These are phyloP conservation scores for Baryphthengus martii DNA, from an alignment of 2,113 vertebrate species.

Conservation along the genomic window DNA sequence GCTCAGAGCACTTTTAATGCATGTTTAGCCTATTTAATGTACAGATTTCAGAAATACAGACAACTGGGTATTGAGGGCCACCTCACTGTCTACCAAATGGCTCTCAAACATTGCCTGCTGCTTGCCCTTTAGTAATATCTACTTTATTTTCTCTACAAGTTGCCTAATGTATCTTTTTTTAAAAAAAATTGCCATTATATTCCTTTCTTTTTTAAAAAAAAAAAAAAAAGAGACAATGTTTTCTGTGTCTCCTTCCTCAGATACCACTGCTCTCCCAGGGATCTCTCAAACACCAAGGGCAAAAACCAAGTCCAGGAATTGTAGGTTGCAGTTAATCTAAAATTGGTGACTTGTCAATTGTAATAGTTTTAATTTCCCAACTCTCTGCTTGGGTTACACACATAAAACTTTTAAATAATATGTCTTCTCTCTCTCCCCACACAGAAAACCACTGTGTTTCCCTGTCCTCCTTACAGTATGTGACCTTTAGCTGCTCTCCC, in stretches of 20 bases:
- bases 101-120: not conserved
- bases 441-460: conserved; percentile 17
- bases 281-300: conserved; percentile 17
- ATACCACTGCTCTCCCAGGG: not conserved
- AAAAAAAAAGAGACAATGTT: not conserved
- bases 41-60: not conserved
- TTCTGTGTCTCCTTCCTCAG: conserved; percentile 7
- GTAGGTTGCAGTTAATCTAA: conserved; percentile 46
- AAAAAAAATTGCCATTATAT: not conserved
- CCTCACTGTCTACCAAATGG: not conserved
- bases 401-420: conserved; percentile 36
- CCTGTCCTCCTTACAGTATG: not conserved
- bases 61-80: not conserved
- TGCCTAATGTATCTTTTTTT: not conserved
- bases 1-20: not conserved
- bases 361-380: conserved; percentile 57
- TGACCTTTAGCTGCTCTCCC: conserved; percentile 31
- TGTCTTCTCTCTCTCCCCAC: conserved; percentile 4
- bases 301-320: conserved; percentile 4
- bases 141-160: not conserved
- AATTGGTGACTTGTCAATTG: conserved; percentile 52
- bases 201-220: not conserved
- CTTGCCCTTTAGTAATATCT: not conserved
- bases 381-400: conserved; percentile 54
- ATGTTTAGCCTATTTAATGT: not conserved